These are phyloP conservation scores for Haemorhous mexicanus DNA, from an alignment of 2,113 vertebrate genomes.

Conservation along the genomic window DNA sequence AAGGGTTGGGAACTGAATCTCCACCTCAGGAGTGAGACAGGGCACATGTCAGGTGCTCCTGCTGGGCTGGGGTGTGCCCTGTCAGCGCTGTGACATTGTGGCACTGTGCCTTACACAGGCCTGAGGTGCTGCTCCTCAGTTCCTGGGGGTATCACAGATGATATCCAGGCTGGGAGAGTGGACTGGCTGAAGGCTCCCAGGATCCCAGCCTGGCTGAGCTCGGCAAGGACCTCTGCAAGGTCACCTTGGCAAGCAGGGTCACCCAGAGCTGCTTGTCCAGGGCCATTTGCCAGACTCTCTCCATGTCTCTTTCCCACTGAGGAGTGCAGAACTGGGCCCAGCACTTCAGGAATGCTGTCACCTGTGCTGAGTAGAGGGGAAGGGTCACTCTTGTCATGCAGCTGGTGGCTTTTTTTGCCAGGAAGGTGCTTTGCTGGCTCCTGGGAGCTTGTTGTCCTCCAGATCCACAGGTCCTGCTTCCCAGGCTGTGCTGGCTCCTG, in stretches of 20 bases:
- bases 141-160: not conserved
- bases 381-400: not conserved
- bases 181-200: not conserved
- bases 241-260: not conserved
- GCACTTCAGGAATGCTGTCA: not conserved
- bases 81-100: not conserved
- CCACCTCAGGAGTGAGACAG: rapidly evolving
- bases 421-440: not conserved
- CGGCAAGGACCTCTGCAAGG: not conserved
- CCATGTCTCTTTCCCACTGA: not conserved
- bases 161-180: too few species aligned
- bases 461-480: not conserved
- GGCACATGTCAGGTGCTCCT: not conserved
- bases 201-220: not conserved
- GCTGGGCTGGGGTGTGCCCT: not conserved
- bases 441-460: not conserved
- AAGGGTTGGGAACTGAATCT: not conserved
- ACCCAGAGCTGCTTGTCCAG: not conserved
- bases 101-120: not conserved
- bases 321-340: not conserved
- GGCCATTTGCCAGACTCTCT: not conserved
- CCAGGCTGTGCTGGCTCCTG: not conserved
- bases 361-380: not conserved
- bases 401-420: not conserved
- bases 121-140: not conserved